Evolutionary conservation across 2,113 vertebrate species (phyloP).

Genomic region (Ophiodon elongatus): DNA sequence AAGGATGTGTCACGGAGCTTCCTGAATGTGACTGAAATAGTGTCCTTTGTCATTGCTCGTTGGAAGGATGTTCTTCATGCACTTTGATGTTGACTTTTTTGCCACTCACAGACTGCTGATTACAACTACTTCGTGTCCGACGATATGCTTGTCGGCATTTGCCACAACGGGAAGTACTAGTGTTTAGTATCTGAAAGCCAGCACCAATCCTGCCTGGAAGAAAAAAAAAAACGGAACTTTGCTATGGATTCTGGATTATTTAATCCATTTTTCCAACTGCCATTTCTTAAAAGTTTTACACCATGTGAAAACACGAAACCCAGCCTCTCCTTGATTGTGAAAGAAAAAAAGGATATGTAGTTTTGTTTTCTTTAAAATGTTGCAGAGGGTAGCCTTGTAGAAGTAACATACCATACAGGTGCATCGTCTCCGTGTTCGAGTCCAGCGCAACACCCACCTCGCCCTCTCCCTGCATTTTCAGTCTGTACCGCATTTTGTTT

Average conservation of each 20-base stretch:
- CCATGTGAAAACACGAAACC: not conserved
- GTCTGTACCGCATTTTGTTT: not conserved
- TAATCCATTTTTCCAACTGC: too few relatives aligned
- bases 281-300: not conserved
- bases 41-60: constrained; percentile 16
- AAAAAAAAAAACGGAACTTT: not conserved
- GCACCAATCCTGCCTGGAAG: not conserved
- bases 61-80: constrained; percentile 49
- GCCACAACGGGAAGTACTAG: not conserved
- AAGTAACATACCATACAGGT: too few relatives aligned
- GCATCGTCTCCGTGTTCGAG: too few relatives aligned
- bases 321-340: not conserved
- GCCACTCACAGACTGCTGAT: constrained; percentile 35
- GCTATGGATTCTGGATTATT: not conserved
- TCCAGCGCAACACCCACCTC: not conserved
- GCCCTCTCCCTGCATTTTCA: not conserved
- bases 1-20: constrained; percentile 63
- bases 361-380: too few relatives aligned
- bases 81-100: constrained; percentile 50
- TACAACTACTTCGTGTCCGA: not conserved
- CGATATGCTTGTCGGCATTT: not conserved
- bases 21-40: constrained; percentile 21
- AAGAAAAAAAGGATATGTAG: too few relatives aligned
- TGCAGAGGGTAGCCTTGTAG: too few relatives aligned
- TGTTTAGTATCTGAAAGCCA: not conserved